phyloP scores from a whole-genome alignment of 2,888 invertebrate species.

The Proisotoma minuta region DNA sequence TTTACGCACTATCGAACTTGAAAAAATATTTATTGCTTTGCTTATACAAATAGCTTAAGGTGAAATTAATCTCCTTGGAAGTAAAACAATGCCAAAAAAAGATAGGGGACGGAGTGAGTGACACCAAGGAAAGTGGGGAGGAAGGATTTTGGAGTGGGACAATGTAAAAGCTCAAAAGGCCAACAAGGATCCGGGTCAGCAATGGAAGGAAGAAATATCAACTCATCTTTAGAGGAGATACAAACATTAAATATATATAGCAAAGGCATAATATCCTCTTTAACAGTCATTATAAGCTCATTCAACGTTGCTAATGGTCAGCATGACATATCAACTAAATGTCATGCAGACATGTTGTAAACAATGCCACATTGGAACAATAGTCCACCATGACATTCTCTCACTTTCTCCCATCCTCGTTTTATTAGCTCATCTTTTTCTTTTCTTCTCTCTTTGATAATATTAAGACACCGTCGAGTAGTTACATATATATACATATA shows the following conservation, averaged over 20 bases:
- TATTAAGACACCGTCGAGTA: no score
- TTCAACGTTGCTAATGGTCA: constrained; percentile 39
- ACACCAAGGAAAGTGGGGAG: constrained; percentile 15
- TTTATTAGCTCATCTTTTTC: no score
- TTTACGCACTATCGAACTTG: no score
- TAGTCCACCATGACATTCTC: constrained; percentile 21
- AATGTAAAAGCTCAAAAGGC: constrained; percentile 30
- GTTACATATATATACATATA: no score
- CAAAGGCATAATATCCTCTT: constrained; percentile 2
- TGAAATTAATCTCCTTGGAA: no score
- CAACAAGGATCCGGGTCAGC: constrained; percentile 38
- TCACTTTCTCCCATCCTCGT: no score
- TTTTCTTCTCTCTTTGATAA: no score
- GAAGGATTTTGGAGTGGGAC: no score
- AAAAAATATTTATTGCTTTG: no score
- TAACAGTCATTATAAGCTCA: constrained; percentile 27
- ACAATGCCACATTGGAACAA: constrained; percentile 45
- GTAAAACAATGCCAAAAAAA: no score
- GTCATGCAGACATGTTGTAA: constrained; percentile 43
- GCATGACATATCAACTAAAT: constrained; percentile 46
- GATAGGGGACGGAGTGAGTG: constrained; percentile 15
- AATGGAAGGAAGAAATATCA: constrained; percentile 10
- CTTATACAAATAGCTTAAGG: no score
- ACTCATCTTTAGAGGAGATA: neutral
- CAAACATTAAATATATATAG: constrained; percentile 19